phyloP scores from a whole-genome alignment of 2,113 vertebrate genomes.

The Microtus oregoni region DNA sequence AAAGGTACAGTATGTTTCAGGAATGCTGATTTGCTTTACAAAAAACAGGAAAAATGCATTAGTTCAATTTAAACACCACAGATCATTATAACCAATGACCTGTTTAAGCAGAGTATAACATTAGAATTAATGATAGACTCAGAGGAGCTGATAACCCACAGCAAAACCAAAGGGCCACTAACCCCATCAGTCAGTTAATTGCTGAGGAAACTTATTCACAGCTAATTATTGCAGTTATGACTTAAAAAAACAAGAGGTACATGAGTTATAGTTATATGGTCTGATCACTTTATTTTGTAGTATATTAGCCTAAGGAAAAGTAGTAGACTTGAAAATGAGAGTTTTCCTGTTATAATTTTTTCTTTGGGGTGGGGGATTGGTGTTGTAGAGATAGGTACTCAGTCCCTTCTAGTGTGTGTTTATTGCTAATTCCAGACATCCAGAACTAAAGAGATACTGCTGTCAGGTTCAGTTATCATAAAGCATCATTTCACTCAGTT shows the following conservation, averaged over 20 bases:
- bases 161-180: conserved; percentile 76
- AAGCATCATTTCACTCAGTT: neutral
- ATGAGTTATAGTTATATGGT: conserved; percentile 51
- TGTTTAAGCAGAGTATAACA: conserved; percentile 79
- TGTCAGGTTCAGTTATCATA: neutral
- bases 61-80: conserved; percentile 70
- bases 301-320: conserved; percentile 49
- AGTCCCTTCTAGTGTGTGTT: conserved; percentile 43
- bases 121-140: conserved; percentile 82
- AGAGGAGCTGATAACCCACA: conserved; percentile 80
- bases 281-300: conserved; percentile 72
- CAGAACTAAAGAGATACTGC: neutral
- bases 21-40: conserved; percentile 55
- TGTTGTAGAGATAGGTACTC: neutral
- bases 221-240: conserved; percentile 69
- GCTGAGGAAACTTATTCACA: conserved; percentile 68
- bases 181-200: conserved; percentile 79
- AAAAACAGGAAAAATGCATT: conserved; percentile 65
- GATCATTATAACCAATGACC: conserved; percentile 71
- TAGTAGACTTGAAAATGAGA: conserved; percentile 56
- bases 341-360: conserved; percentile 60
- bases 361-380: conserved; percentile 38
- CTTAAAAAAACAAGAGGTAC: conserved; percentile 31
- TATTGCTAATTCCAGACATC: conserved; percentile 49
- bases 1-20: conserved; percentile 53